A percentile compares a stretch with the other conserved stretches of the same genome.
Evolutionary conservation across 2,888 invertebrate genomes (phyloP).

Genomic region (Empis stercorea): DNA sequence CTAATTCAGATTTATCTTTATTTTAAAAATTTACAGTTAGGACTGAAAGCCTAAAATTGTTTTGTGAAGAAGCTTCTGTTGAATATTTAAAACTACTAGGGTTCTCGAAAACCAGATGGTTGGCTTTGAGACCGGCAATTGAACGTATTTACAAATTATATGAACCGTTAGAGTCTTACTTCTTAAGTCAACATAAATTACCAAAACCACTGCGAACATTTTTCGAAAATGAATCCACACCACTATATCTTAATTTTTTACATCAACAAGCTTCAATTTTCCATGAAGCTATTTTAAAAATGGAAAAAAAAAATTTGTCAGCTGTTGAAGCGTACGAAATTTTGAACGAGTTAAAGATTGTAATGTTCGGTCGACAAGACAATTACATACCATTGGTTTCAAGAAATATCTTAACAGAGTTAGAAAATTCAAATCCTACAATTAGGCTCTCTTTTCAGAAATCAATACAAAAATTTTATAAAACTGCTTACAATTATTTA

Average conservation of each 20-base stretch:
- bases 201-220: constrained; percentile 1
- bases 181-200: constrained; percentile 1
- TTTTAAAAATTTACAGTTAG: constrained; percentile 17
- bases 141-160: constrained; percentile 4
- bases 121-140: constrained; percentile 3
- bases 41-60: constrained; percentile 9
- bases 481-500: background rate
- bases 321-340: background rate
- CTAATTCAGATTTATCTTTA: constrained; percentile 12
- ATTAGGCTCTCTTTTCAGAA: background rate
- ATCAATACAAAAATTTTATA: background rate
- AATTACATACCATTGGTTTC: too few relatives aligned
- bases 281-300: too few relatives aligned
- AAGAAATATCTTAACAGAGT: background rate
- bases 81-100: constrained; percentile 4
- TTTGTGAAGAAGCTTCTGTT: constrained; percentile 1
- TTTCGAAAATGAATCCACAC: background rate
- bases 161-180: constrained; percentile 3
- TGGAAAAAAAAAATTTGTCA: background rate
- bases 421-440: background rate
- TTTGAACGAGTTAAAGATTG: background rate
- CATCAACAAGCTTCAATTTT: constrained; percentile 2
- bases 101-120: constrained; percentile 5
- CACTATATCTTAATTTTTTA: constrained; percentile 3
- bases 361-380: background rate